A percentile compares a stretch with the other conserved stretches of the same genome.
These are phyloP conservation scores for Neogale vison DNA, from an alignment of 2,113 vertebrate genomes.

Conservation along the genomic window DNA sequence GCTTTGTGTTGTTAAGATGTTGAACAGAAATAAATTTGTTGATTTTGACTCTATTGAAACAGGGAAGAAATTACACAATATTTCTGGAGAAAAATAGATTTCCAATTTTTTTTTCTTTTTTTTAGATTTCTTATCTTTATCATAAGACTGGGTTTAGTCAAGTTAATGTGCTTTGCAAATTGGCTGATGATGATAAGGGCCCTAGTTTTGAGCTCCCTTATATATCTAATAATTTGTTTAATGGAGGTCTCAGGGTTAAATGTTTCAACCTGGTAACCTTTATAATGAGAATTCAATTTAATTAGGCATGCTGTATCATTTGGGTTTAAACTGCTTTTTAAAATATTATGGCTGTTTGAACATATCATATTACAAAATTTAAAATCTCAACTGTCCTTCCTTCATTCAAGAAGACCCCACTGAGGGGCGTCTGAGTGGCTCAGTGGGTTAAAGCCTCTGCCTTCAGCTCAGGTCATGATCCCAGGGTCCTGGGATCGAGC, in stretches of 20 bases:
- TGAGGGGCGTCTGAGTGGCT: neutral
- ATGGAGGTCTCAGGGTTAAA: neutral
- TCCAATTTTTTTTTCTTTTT: neutral
- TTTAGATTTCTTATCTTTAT: neutral
- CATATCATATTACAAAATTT: neutral
- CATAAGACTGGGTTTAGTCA: neutral
- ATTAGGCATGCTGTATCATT: neutral
- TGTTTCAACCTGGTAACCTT: conserved; percentile 21
- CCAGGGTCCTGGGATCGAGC: too few relatives aligned
- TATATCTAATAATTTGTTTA: neutral
- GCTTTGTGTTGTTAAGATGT: neutral
- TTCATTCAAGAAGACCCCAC: neutral
- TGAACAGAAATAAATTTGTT: conserved; percentile 24
- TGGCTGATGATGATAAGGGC: neutral
- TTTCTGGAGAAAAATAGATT: neutral
- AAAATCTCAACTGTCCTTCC: conserved; percentile 34
- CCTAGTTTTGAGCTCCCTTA: neutral
- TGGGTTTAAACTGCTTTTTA: conserved; percentile 32
- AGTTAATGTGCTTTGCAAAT: neutral
- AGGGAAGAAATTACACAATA: neutral
- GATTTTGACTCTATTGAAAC: neutral
- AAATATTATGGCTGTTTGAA: conserved; percentile 1
- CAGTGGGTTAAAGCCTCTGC: too few relatives aligned
- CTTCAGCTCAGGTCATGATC: too few relatives aligned
- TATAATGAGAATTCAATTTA: conserved; percentile 32